Base-by-base conservation (phyloP, 2,797 vertebrate genomes). In the Tragelaphus oryx region DNA sequence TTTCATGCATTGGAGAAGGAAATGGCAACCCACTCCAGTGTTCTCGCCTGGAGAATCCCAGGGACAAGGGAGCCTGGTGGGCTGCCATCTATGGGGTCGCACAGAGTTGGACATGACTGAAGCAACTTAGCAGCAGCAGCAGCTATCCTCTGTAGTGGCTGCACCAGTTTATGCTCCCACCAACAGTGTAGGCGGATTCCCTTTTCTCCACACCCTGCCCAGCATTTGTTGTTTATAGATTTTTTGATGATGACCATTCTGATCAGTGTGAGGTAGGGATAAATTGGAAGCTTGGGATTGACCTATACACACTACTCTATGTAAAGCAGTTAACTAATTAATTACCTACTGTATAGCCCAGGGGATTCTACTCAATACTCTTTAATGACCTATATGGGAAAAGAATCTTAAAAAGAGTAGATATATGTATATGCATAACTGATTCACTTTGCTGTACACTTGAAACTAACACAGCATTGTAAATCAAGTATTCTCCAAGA, bases 161-260 rank as follows among this genome's bases (percentile, higher is more conserved):
- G 37, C 44, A 71, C 37, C 68, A 44, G 4, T 71, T 71, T 41
- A 26, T 3, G 0, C 26, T 71, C 37, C 68, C 6, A 71, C 37
- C 20, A 44, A 44, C 68, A 2, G 2, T 4, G 68, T 44, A 71
- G 37, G 37, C 0, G 0, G 68, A 41, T 71, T 71, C 37, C 11
- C 37, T 71, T 68, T 44, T 71, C 37, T 71, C 37, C 22, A 71
- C 22, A 71, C 10, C 68, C 68, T 44, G 20, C 22, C 37, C 68
- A 24, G 37, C 68, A 71, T 44, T 71, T 71, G 12, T 65, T 65
- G 62, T 44, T 59, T 26, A 41, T 4, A 41, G 37, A 26, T 44
- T 74, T 74, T 71, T 44, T 74, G 33, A 68, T 37, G 33, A 68
- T 37, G 65, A 37, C 33, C 65, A 37, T 74, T 74, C 68, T 44